Conservation (phyloP, 2,888 invertebrate species). For the Pyralis farinalis region DNA sequence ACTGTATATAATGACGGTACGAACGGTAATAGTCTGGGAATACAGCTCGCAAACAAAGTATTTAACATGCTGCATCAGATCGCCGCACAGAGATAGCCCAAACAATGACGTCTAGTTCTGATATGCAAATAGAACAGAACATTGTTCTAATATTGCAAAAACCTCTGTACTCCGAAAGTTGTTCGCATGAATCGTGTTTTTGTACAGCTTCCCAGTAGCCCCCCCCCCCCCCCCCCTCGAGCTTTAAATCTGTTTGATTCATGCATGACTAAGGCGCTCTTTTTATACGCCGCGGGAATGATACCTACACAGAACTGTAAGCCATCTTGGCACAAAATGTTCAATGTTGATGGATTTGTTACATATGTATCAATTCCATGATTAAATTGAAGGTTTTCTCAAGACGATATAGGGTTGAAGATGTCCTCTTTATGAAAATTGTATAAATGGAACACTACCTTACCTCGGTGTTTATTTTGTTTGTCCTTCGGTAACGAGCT, state of each 20-base stretch:
- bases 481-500: too few species aligned
- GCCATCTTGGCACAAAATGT: slow-evolving; percentile 30
- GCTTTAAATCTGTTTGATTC: slow-evolving; percentile 54
- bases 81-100: slow-evolving; percentile 60
- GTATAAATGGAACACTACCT: too few species aligned
- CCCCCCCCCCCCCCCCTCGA: slow-evolving; percentile 42
- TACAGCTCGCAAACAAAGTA: slow-evolving; percentile 52
- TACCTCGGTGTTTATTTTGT: too few species aligned
- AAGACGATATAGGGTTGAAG: too few species aligned
- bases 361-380: not conserved
- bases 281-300: slow-evolving; percentile 39
- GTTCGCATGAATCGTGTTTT: slow-evolving; percentile 44
- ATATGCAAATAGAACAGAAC: slow-evolving; percentile 59
- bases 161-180: slow-evolving; percentile 32
- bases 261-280: slow-evolving; percentile 58
- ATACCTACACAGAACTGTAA: slow-evolving; percentile 42
- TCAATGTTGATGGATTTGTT: not conserved
- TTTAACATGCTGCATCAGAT: slow-evolving; percentile 64
- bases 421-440: too few species aligned
- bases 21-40: slow-evolving; percentile 72
- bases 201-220: slow-evolving; percentile 49
- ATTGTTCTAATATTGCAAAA: slow-evolving; percentile 46
- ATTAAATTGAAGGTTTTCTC: too few species aligned
- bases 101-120: slow-evolving; percentile 58
- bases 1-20: slow-evolving; percentile 70